Evolutionary conservation across 2,888 invertebrate species (phyloP).

Genomic region (Drosophila nr. perissopoda): DNA sequence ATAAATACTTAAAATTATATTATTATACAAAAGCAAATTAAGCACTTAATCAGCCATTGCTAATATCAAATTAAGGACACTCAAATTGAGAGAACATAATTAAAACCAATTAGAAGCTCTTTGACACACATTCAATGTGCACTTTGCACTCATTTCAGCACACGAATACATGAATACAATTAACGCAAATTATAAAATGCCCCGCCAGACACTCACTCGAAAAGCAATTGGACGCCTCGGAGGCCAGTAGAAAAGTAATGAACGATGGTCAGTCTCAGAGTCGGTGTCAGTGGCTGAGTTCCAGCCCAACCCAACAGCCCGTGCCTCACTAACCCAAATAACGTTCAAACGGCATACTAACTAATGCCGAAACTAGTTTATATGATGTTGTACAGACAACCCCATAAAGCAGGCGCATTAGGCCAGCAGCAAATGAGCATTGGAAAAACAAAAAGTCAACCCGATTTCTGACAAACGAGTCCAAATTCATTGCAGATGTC

Average conservation of each 20-base stretch:
- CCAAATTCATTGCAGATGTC: slow-evolving; percentile 34
- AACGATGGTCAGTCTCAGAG: slow-evolving; percentile 33
- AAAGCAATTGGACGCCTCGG: slow-evolving; percentile 22
- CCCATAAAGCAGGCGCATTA: slow-evolving; percentile 63
- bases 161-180: slow-evolving; percentile 51
- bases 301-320: slow-evolving; percentile 18
- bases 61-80: slow-evolving; percentile 35
- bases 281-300: neutral
- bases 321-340: slow-evolving; percentile 74
- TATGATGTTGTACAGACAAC: slow-evolving; percentile 60
- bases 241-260: slow-evolving; percentile 17
- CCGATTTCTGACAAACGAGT: slow-evolving; percentile 46
- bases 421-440: slow-evolving; percentile 28
- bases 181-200: slow-evolving; percentile 50
- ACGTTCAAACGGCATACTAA: slow-evolving; percentile 42
- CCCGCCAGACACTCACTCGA: slow-evolving; percentile 41
- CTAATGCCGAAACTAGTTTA: slow-evolving; percentile 74
- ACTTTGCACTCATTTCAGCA: slow-evolving; percentile 62
- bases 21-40: neutral
- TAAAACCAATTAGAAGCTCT: slow-evolving; percentile 69
- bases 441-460: slow-evolving; percentile 32
- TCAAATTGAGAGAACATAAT: slow-evolving; percentile 40
- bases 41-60: slow-evolving; percentile 17
- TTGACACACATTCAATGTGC: slow-evolving; percentile 55
- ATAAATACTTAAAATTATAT: neutral